These are phyloP conservation scores for Gymnoscopelus microlampas DNA, from an alignment of 2,797 vertebrate species.

Conservation along the genomic window DNA sequence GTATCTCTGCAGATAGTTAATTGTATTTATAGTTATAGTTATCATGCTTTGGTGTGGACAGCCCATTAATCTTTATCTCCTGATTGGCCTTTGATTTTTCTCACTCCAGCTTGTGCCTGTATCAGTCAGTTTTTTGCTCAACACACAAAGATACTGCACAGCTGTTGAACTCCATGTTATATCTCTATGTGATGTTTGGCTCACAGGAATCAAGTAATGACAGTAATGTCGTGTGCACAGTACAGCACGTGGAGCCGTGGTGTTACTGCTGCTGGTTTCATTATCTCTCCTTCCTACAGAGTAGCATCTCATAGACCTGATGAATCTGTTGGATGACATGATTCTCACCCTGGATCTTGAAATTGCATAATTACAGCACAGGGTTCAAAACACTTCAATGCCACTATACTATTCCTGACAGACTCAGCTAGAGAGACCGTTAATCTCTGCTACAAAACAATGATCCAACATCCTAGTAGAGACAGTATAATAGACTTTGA, in stretches of 20 bases:
- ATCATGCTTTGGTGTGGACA: too few species aligned
- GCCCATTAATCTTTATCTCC: neutral
- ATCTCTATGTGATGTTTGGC: slow-evolving; percentile 40
- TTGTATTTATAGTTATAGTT: too few species aligned
- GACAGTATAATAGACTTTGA: slow-evolving; percentile 14
- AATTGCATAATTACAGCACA: neutral
- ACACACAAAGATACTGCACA: neutral
- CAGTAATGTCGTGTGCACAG: neutral
- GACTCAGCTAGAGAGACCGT: slow-evolving; percentile 12
- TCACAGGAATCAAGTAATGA: slow-evolving; percentile 19
- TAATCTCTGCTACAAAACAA: slow-evolving; percentile 39
- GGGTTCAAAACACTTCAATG: neutral
- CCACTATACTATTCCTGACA: neutral
- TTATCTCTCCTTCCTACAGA: slow-evolving; percentile 8
- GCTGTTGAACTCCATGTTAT: slow-evolving; percentile 24
- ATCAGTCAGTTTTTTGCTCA: too few species aligned
- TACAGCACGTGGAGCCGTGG: neutral
- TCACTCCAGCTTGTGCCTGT: neutral
- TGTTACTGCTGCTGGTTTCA: slow-evolving; percentile 6
- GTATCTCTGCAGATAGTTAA: neutral
- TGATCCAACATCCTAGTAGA: too few species aligned
- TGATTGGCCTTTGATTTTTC: neutral
- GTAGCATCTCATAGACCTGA: slow-evolving; percentile 8
- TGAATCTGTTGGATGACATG: neutral
- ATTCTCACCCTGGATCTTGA: neutral